Percentiles rank a stretch among this genome's conserved stretches.
phyloP scores from a whole-genome alignment of 2,113 vertebrate genomes.

The Neolamprologus sp. region DNA sequence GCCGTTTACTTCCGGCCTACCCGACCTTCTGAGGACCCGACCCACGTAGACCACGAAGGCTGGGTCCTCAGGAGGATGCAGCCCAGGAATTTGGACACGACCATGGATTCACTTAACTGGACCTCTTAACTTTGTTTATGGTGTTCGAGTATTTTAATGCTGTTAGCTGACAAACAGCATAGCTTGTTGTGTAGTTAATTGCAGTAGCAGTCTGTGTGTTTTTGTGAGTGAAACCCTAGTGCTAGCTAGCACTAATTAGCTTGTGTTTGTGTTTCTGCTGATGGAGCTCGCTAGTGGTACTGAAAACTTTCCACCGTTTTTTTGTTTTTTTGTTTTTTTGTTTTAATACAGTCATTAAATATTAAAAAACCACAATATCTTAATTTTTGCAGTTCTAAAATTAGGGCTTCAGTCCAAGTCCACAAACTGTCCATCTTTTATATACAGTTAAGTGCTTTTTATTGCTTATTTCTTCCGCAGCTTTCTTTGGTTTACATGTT shows the following conservation, averaged over 20 bases:
- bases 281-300: background rate
- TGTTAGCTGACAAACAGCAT: background rate
- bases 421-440: background rate
- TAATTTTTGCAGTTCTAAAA: background rate
- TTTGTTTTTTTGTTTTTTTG: background rate
- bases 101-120: background rate
- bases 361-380: background rate
- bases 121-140: background rate
- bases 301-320: background rate
- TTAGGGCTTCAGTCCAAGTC: background rate
- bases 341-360: background rate
- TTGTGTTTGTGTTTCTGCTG: background rate
- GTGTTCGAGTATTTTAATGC: background rate
- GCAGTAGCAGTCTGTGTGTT: background rate
- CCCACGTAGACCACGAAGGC: background rate
- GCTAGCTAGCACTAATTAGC: background rate
- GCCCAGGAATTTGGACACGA: background rate
- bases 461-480: background rate
- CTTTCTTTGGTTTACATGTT: background rate
- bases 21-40: background rate
- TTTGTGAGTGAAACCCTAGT: background rate
- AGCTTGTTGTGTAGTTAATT: background rate
- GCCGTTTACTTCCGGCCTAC: rapidly evolving
- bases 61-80: background rate
- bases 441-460: background rate